Evolutionary conservation across 1,140 invertebrate species (phyloP).

Genomic region (Galendromus occidentalis): DNA sequence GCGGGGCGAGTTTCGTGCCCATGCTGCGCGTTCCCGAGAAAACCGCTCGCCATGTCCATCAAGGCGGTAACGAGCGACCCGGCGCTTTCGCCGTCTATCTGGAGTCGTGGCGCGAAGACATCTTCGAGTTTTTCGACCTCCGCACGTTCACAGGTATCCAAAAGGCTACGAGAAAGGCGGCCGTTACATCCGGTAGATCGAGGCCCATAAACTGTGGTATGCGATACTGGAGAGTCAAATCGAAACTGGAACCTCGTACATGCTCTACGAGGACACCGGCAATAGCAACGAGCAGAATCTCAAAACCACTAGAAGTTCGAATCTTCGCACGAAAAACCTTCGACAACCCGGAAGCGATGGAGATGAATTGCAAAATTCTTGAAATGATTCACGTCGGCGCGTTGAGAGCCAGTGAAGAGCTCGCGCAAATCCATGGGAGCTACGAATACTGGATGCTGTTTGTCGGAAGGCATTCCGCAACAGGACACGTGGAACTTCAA

Average conservation of each 20-base stretch:
- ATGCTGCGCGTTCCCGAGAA: slow-evolving; percentile 93
- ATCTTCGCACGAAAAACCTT: slow-evolving; percentile 98
- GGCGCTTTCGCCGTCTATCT: slow-evolving; percentile 97
- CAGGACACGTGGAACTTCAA: slow-evolving; percentile 95
- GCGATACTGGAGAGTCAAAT: slow-evolving; percentile 87
- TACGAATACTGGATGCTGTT: slow-evolving; percentile 86
- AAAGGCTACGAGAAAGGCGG: slow-evolving; percentile 77
- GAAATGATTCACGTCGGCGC: slow-evolving; percentile 97
- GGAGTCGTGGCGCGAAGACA: slow-evolving; percentile 96
- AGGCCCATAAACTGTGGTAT: slow-evolving; percentile 76
- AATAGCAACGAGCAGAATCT: slow-evolving; percentile 98
- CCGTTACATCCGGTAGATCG: slow-evolving; percentile 48
- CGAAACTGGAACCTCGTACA: slow-evolving; percentile 94
- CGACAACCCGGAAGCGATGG: slow-evolving; percentile 48
- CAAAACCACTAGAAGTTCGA: slow-evolving; percentile 94
- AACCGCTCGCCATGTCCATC: slow-evolving; percentile 88
- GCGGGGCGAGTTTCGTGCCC: slow-evolving; percentile 91
- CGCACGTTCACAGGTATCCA: slow-evolving; percentile 89
- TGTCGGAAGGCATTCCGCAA: slow-evolving; percentile 87
- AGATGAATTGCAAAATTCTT: slow-evolving; percentile 87
- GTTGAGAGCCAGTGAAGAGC: slow-evolving; percentile 82
- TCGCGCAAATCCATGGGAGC: slow-evolving; percentile 60
- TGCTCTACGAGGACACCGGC: slow-evolving; percentile 93
- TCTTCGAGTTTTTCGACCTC: slow-evolving; percentile 84
- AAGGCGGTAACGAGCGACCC: slow-evolving; percentile 94